phyloP scores from a whole-genome alignment of 2,888 invertebrate genomes.

The Apotomis capreana region DNA sequence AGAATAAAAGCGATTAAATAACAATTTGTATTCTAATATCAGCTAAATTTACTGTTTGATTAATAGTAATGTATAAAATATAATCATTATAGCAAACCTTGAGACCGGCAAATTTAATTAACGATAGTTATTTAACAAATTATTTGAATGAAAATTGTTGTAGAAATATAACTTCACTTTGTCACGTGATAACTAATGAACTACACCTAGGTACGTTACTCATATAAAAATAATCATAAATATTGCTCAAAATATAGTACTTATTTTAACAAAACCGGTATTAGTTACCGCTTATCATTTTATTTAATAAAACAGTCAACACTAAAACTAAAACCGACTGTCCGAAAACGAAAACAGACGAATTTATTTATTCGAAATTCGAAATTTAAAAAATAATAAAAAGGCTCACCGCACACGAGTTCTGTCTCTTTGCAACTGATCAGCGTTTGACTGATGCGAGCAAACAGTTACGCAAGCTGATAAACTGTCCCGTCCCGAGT shows the following conservation, averaged over 20 bases:
- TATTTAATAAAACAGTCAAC: not conserved
- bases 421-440: slow-evolving; percentile 35
- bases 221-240: too few species aligned
- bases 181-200: too few species aligned
- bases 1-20: not conserved
- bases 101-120: too few species aligned
- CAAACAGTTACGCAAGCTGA: slow-evolving; percentile 35
- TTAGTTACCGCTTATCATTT: too few species aligned
- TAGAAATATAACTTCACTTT: not conserved
- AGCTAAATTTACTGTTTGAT: not conserved
- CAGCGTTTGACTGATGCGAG: slow-evolving; percentile 10
- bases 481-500: slow-evolving; percentile 20
- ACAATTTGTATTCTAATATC: not conserved
- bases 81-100: not conserved
- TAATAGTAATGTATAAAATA: not conserved
- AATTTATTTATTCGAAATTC: not conserved
- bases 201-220: too few species aligned
- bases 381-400: slow-evolving; percentile 8
- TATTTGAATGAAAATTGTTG: not conserved
- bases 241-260: too few species aligned
- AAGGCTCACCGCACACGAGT: slow-evolving; percentile 36
- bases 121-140: not conserved
- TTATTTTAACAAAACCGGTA: too few species aligned
- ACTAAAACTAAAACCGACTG: slow-evolving; percentile 2
- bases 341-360: not conserved